phyloP scores from a whole-genome alignment of 2,113 vertebrate genomes.

The Coptodon bakossiorum region DNA sequence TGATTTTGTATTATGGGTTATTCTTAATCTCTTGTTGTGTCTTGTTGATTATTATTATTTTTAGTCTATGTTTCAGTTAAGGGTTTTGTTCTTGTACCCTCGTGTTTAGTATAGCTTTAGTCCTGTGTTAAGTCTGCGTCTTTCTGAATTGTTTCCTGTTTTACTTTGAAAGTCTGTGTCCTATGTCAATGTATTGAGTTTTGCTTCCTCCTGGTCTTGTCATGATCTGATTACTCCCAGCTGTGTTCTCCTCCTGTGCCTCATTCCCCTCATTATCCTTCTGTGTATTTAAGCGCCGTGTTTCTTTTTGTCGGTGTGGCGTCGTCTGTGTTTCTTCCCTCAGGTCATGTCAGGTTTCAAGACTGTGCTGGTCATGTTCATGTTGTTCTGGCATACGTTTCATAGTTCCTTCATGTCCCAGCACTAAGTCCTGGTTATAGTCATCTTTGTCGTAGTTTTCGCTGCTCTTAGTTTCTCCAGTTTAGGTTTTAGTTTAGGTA shows the following conservation, averaged over 20 bases:
- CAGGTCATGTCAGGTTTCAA: background rate
- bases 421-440: no score
- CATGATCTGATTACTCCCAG: background rate
- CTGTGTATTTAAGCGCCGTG: background rate
- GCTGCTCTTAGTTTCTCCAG: no score
- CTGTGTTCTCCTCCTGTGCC: background rate
- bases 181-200: background rate
- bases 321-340: fast-evolving
- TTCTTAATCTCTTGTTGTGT: background rate
- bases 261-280: background rate
- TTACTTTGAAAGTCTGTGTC: background rate
- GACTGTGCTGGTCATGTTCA: background rate
- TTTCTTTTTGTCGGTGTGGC: fast-evolving
- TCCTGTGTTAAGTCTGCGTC: background rate
- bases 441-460: no score
- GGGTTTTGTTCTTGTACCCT: background rate
- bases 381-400: no score
- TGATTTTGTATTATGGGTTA: background rate
- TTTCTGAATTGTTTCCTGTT: background rate
- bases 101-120: background rate
- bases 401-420: no score
- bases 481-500: no score
- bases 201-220: background rate
- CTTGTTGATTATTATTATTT: background rate
- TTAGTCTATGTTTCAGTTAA: background rate